Evolutionary conservation across 2,888 invertebrate species (phyloP), one percentile per base, ranked within the genome.

Genomic region (Mamestra brassicae): DNA sequence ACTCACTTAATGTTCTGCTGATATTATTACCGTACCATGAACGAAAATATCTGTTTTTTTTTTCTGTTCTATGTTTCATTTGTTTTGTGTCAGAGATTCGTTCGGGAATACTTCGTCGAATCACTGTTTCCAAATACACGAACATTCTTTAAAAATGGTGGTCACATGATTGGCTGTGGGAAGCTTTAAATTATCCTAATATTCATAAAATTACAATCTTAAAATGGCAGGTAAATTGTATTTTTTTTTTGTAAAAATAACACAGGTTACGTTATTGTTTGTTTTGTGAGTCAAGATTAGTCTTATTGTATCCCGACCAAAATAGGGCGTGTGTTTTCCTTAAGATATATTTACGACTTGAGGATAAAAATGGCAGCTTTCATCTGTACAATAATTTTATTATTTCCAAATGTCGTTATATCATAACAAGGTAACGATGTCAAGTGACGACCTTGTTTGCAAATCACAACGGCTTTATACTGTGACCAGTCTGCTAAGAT

Each of bases 1-100:
- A 91, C 93, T 94, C 92, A 92, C 91, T 94, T 95, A 95, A 94
- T 94, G 94, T 94, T 93, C 93, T 92, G 87, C 92, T 93, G 92
- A 93, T 94, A 92, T 93, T 93, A 94, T 94, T 94, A 94, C 91
- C 88, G 85, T 89, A 88, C 89, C 89, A 88, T 69, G 65, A 76
- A 69, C 86, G 78, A 86, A 85, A 84, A 86, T 78, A 84, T 80
- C 77, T 61, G 26, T 3, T 58, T 62, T 65, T 62, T 38, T 50
- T 54, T 8, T 42, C 8, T 60, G 38, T 65, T 55, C 54, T 70
- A 57, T 61, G 62, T 47, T 68, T 58, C 47, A 66, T 76, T 70
- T 76, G 58, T 75, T 62, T 69, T 34, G 45, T 26, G 26, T 26
- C 26, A 26, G 26, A 26, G 26, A 13, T 52, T 66, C 2, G 10